phyloP scores from a whole-genome alignment of 2,888 invertebrate genomes.

The Agrotis clavis region DNA sequence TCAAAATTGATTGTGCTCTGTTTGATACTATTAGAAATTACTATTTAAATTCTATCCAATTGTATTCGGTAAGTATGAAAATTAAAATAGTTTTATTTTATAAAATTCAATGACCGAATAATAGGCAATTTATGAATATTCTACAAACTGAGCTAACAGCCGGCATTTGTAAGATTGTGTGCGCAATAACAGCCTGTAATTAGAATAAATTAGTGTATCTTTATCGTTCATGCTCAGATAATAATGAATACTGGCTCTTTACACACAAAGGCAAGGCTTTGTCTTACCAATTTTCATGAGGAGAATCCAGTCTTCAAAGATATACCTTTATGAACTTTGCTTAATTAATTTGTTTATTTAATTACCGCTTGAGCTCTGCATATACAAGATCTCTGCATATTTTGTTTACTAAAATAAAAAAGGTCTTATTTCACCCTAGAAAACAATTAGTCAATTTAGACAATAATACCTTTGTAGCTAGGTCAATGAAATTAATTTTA shows the following conservation, averaged over 20 bases:
- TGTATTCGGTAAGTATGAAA: constrained; percentile 52
- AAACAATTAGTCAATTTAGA: no score
- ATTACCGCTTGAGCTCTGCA: neutral
- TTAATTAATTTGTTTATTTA: constrained; percentile 15
- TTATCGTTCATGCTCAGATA: neutral
- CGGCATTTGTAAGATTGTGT: constrained; percentile 9
- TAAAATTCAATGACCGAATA: neutral
- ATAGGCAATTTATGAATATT: neutral
- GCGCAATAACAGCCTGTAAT: neutral
- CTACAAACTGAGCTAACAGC: neutral
- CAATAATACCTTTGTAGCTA: neutral
- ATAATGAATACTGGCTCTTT: neutral
- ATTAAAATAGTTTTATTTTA: neutral
- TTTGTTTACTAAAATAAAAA: no score
- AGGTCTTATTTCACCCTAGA: no score
- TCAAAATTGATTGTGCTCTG: constrained; percentile 56
- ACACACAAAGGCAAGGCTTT: neutral
- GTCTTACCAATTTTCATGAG: neutral
- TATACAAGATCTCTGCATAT: no score
- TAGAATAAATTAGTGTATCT: constrained; percentile 4
- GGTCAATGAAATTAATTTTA: constrained; percentile 5
- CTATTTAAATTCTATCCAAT: constrained; percentile 31
- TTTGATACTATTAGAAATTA: constrained; percentile 33
- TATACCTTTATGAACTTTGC: no score
- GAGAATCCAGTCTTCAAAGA: neutral